A percentile compares a stretch with the other conserved stretches of the same genome.
Evolutionary conservation across 2,113 vertebrate genomes (phyloP).

Genomic region (cattle (Bos taurus)): ARS-UCD2.0 NC_037348.1:19781501-19782000

Average conservation of each 20-base stretch:
- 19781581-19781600: neutral
- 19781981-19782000: neutral
- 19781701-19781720: neutral
- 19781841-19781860: neutral
- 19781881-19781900: neutral
- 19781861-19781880: neutral
- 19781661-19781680: neutral
- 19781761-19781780: neutral
- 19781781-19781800: neutral
- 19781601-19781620: neutral
- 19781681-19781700: neutral
- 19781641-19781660: neutral
- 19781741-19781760: fast-evolving
- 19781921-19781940: neutral
- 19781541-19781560: neutral
- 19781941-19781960: neutral
- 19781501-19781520: neutral
- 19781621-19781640: neutral
- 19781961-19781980: neutral
- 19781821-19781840: neutral
- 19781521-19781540: fast-evolving
- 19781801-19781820: neutral
- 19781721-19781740: neutral
- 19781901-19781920: neutral
- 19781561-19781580: fast-evolving